A percentile compares a stretch with the other conserved stretches of the same genome.
Evolutionary conservation across 1,140 invertebrate genomes (phyloP).

Genomic region (Scaptomyza pallida): DNA sequence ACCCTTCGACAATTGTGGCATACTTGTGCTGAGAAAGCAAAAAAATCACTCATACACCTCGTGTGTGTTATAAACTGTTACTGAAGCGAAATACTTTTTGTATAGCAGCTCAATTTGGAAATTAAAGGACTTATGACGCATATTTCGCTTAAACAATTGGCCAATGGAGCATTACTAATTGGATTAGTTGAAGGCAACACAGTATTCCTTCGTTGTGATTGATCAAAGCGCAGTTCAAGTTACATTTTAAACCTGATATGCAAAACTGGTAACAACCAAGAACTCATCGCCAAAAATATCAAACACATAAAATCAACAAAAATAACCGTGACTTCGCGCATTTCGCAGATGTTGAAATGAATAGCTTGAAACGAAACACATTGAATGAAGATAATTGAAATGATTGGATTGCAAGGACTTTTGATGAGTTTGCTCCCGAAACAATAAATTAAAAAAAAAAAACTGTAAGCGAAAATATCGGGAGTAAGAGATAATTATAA

Average conservation of each 20-base stretch:
- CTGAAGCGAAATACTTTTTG: constrained; percentile 20
- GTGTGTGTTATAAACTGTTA: constrained; percentile 28
- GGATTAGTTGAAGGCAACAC: constrained; percentile 32
- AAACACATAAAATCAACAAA: constrained; percentile 19
- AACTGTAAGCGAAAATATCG: no score
- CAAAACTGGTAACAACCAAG: not conserved
- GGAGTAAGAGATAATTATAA: no score
- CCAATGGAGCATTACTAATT: constrained; percentile 63
- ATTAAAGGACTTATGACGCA: constrained; percentile 11
- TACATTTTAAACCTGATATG: constrained; percentile 8
- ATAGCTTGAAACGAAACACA: no score
- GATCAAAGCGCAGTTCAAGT: constrained; percentile 38
- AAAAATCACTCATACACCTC: constrained; percentile 29
- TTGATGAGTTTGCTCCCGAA: constrained; percentile 16
- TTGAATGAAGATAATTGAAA: no score
- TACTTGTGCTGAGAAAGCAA: constrained; percentile 24
- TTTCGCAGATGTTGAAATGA: constrained; percentile 31
- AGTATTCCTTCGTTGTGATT: not conserved
- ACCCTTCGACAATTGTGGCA: constrained; percentile 6
- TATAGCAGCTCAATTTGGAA: constrained; percentile 8
- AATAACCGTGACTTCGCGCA: constrained; percentile 11
- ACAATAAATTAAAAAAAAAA: no score
- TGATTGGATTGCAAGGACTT: constrained; percentile 7
- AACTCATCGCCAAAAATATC: not conserved
- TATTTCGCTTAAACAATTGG: constrained; percentile 27